Percentiles rank a stretch among this genome's conserved stretches.
phyloP scores from a whole-genome alignment of 2,888 invertebrate species.

The Andrena minutula region DNA sequence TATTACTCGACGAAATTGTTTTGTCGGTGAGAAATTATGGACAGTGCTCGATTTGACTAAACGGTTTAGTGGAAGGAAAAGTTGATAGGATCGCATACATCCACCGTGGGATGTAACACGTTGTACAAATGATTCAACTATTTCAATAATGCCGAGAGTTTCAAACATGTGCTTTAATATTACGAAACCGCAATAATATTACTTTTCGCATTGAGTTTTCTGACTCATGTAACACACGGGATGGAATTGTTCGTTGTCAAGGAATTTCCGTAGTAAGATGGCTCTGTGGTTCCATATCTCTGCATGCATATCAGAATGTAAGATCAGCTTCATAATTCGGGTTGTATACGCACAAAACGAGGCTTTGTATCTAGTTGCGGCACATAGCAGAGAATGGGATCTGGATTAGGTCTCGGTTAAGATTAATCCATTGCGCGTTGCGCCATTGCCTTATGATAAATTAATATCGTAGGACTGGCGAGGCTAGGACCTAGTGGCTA shows the following conservation, averaged over 20 bases:
- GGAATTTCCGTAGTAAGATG: background rate
- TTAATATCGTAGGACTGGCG: background rate
- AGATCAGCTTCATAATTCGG: background rate
- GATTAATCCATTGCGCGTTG: background rate
- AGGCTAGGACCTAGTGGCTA: background rate
- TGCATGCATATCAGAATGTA: background rate
- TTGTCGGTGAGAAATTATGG: too few relatives aligned
- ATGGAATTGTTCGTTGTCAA: background rate
- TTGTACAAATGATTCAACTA: too few relatives aligned
- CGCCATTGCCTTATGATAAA: background rate
- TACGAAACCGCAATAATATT: background rate
- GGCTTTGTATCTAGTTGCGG: background rate
- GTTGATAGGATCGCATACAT: too few relatives aligned
- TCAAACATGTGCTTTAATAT: too few relatives aligned
- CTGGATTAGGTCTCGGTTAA: background rate
- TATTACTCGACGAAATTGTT: too few relatives aligned
- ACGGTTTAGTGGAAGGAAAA: too few relatives aligned
- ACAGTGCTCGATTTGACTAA: too few relatives aligned
- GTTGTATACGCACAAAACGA: background rate
- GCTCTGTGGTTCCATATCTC: background rate
- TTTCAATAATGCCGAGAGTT: too few relatives aligned
- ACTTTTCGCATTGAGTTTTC: background rate
- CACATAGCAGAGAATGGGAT: background rate
- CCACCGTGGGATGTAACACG: too few relatives aligned
- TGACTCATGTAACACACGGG: background rate